These are phyloP conservation scores for Chorisops tibialis DNA, from an alignment of 2,888 invertebrate species.

Conservation along the genomic window DNA sequence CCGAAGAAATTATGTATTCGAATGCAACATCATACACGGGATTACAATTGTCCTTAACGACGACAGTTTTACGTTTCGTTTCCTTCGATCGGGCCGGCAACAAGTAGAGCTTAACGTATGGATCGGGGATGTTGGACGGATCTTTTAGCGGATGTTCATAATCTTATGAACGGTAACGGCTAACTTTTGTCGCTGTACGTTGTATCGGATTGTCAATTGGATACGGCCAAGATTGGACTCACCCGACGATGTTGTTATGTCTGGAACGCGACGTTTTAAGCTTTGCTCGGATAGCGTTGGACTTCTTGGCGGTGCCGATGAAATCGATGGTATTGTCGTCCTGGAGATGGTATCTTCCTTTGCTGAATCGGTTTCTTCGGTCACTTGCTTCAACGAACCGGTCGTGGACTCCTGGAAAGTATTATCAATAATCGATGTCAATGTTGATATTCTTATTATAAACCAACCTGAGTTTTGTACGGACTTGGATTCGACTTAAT, in stretches of 20 bases:
- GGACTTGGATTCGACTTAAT: constrained; percentile 34
- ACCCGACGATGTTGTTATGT: constrained; percentile 63
- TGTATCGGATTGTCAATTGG: constrained; percentile 81
- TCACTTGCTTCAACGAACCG: neutral
- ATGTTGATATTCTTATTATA: too few relatives aligned
- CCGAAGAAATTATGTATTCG: constrained; percentile 80
- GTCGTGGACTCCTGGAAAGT: neutral
- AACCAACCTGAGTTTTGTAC: neutral
- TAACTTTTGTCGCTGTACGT: constrained; percentile 75
- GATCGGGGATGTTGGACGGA: constrained; percentile 80
- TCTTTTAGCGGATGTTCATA: constrained; percentile 81
- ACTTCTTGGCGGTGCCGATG: neutral
- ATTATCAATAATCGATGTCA: neutral
- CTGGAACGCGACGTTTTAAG: constrained; percentile 61
- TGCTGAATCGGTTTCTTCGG: neutral
- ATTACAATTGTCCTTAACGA: constrained; percentile 82
- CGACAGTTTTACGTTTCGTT: constrained; percentile 80
- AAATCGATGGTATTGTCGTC: neutral
- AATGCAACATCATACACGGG: constrained; percentile 89
- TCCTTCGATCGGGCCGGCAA: constrained; percentile 82
- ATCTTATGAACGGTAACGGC: constrained; percentile 85
- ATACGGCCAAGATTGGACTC: constrained; percentile 76
- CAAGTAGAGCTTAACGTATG: constrained; percentile 84
- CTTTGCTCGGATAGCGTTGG: constrained; percentile 15
- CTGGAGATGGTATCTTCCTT: neutral